Evolutionary conservation across 2,797 vertebrate species (phyloP).

Genomic region (Eulemur mongoz): DNA sequence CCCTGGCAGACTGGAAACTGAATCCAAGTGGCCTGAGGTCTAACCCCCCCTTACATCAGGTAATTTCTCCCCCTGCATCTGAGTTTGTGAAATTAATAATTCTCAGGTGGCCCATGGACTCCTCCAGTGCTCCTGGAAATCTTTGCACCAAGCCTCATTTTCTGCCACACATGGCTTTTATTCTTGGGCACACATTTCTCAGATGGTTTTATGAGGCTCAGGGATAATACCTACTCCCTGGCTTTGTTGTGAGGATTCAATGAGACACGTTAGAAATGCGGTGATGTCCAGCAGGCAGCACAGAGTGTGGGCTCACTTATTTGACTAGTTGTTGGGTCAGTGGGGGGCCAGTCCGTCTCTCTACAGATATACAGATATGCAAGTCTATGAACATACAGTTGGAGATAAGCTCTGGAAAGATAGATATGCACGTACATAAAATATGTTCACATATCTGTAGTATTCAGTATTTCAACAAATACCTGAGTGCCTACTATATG

Average conservation of each 20-base stretch:
- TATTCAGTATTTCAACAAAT: neutral
- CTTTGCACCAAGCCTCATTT: neutral
- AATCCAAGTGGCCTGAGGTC: neutral
- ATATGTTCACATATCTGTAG: neutral
- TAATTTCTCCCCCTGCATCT: neutral
- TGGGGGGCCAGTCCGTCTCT: neutral
- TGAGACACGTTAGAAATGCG: neutral
- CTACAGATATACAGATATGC: neutral
- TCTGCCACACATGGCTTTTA: neutral
- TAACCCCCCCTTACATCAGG: neutral
- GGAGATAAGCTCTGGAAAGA: neutral
- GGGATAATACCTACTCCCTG: neutral
- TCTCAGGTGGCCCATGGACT: neutral
- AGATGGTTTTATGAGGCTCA: neutral
- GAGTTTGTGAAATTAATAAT: neutral
- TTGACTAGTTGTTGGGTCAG: neutral
- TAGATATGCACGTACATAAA: neutral
- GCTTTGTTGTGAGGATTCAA: neutral
- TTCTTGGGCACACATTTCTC: neutral
- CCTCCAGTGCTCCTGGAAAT: neutral
- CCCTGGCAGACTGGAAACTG: neutral
- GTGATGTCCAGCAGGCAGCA: neutral
- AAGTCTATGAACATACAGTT: too few relatives aligned
- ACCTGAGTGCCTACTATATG: neutral
- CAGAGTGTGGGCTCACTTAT: neutral